A percentile compares a stretch with the other conserved stretches of the same genome.
phyloP scores from a whole-genome alignment of 2,888 invertebrate species.

The Allolobophora icterica region DNA sequence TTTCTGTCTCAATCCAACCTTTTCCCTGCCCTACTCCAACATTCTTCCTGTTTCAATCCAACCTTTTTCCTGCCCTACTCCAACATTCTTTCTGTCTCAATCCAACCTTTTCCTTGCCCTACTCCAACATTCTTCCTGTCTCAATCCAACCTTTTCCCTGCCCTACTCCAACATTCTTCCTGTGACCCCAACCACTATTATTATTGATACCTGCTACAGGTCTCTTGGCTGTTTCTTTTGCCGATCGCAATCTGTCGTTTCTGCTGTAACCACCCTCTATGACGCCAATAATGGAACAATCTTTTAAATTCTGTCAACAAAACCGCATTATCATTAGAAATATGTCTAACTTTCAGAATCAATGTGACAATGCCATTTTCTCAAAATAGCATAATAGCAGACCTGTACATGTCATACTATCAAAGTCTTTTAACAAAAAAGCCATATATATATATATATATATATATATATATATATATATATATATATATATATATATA shows the following conservation, averaged over 20 bases:
- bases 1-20: no score
- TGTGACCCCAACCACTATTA: not conserved
- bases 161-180: not conserved
- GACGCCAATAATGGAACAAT: slow-evolving; percentile 70
- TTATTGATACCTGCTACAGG: slow-evolving; percentile 67
- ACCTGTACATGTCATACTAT: not conserved
- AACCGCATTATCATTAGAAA: not conserved
- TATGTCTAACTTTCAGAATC: not conserved
- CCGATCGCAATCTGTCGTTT: slow-evolving; percentile 73
- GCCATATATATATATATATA: no score
- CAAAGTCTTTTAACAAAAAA: not conserved
- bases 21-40: no score
- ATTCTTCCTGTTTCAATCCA: not conserved
- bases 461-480: no score
- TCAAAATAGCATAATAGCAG: not conserved
- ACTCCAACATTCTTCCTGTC: not conserved
- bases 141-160: not conserved
- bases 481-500: no score
- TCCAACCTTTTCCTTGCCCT: no score
- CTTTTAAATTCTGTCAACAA: not conserved
- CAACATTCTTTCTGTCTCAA: not conserved
- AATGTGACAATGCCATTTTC: not conserved
- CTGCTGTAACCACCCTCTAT: slow-evolving; percentile 78
- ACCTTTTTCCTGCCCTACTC: no score
- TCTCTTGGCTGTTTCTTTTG: slow-evolving; percentile 71